Base-by-base conservation (phyloP, 2,888 invertebrate species). In the Drosophila mettleri region DNA sequence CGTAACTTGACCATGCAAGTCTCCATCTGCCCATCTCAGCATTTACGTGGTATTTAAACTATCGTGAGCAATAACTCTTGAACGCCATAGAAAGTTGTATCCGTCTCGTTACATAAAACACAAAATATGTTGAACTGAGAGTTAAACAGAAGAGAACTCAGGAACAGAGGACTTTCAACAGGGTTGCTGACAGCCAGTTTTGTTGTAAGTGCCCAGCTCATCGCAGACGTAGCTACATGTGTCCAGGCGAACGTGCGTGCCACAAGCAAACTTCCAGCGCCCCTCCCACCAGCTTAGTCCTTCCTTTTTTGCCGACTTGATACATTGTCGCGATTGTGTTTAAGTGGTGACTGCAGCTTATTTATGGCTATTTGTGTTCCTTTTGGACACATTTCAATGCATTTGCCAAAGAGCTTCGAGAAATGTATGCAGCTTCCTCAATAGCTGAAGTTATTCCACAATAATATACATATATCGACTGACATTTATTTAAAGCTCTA, bases 361-460 rank as follows among this genome's bases (percentile, higher is more conserved):
- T 90, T 90, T 91, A 90, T 89, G 84, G 88, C 80, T 74, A 75
- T 78, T 87, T 83, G 82, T 86, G 84, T 78, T 90, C 90, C 90
- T 90, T 86, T 82, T 80, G 82, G 90, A 76, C 86, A 82, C 83
- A 89, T 91, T 90, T 81, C 76, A 82, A 79, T 89, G 86, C 89
- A 90, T 86, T 83, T 80, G 80, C 78, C 73, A 80, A 80, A 20
- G 41, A 62, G 51, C 61, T 34, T n/a, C 3, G 12, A 3, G 46
- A 67, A 65, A 71, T 72, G 80, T 74, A 71, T 69, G 78, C 61
- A 67, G 45, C 29, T 59, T 45, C 48, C 34, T 24, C 51, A 62
- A 63, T 58, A 55, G 54, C 54, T 60, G 20, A 14, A 22, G 34
- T 27, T 10, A 22, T 4, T 14, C 22, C 8, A 10, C 5, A 0